phyloP scores from a whole-genome alignment of 2,113 vertebrate species.

The Lagopus muta region DNA sequence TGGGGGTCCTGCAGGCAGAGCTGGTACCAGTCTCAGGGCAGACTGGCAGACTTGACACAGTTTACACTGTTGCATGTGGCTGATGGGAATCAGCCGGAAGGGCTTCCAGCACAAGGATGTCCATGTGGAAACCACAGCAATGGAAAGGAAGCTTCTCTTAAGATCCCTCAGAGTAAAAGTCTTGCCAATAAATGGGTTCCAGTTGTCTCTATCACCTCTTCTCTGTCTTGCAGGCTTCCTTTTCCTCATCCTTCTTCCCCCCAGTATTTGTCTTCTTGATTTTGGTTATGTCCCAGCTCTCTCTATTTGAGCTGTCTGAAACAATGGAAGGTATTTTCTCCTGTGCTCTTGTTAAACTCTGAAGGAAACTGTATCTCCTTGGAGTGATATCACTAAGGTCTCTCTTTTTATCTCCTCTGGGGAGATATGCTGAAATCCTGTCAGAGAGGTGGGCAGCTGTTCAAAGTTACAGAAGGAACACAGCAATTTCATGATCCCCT shows the following conservation, averaged over 20 bases:
- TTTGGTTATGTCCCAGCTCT: not conserved
- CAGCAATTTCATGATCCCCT: not conserved
- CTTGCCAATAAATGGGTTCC: not conserved
- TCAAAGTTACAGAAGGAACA: not conserved
- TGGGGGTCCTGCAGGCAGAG: not conserved
- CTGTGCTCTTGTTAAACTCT: accelerated
- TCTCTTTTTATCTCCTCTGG: not conserved
- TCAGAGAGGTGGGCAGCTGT: not conserved
- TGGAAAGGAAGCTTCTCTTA: not conserved
- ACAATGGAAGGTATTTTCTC: not conserved
- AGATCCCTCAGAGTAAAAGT: not conserved
- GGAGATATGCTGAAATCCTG: not conserved
- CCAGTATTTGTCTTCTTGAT: not conserved
- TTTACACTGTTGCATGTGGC: not conserved
- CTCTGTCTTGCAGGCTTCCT: not conserved
- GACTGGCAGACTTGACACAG: not conserved
- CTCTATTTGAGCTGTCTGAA: not conserved
- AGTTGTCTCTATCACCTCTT: not conserved
- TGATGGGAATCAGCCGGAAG: not conserved
- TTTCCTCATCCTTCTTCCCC: not conserved
- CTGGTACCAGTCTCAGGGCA: not conserved
- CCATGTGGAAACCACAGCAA: not conserved
- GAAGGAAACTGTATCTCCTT: not conserved
- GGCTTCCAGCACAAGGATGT: not conserved
- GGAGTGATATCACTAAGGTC: not conserved